Base-by-base conservation (phyloP, 2,113 vertebrate genomes). In the Crotalus horridus region DNA sequence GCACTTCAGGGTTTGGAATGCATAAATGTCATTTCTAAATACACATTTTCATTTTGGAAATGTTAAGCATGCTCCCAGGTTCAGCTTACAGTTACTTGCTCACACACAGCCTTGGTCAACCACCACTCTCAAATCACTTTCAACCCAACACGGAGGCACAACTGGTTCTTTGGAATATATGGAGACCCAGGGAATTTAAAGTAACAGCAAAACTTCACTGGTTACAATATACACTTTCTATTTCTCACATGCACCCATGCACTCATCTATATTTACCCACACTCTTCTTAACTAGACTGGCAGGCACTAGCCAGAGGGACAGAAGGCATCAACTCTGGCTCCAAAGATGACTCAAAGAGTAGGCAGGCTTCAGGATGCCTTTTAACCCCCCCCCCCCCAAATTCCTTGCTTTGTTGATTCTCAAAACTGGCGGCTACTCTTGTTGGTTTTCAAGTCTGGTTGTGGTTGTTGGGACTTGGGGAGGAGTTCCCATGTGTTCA, bases 1-100 rank as follows among this genome's bases (percentile, higher is more conserved):
- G 88, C 88, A 93, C 21, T 86, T 55, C 69, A 46, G 51, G 26
- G 21, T 89, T 58, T 64, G 48, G 64, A 54, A 74, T 88, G 89
- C 53, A 55, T 51, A 89, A 93, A 93, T 93, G 55, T 89, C 88
- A 93, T 24, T 93, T 93, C 69, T 89, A 58, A 86, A 90, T 48
- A 89, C 89, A 46, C 46, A 86, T 55, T 89, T 93, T 89, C 88
- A 24, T 89, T 89, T 61, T 61, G 92, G 61, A 86, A 90, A 93
- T 56, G 64, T 69, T 69, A 69, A 69, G 29, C 64, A 15, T 69
- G 29, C 29, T 29, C 64, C 26, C 29, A 69, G 29, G 64, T n/a
- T 69, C 64, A 69, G 29, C 64, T 69, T 15, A 69, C 64, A 69
- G 29, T 69, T 69, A 69, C 5, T 69, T 29, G 13, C 61, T n/a